Conservation (phyloP, 2,888 invertebrate genomes). For the Aleiodes leptofemur region DNA sequence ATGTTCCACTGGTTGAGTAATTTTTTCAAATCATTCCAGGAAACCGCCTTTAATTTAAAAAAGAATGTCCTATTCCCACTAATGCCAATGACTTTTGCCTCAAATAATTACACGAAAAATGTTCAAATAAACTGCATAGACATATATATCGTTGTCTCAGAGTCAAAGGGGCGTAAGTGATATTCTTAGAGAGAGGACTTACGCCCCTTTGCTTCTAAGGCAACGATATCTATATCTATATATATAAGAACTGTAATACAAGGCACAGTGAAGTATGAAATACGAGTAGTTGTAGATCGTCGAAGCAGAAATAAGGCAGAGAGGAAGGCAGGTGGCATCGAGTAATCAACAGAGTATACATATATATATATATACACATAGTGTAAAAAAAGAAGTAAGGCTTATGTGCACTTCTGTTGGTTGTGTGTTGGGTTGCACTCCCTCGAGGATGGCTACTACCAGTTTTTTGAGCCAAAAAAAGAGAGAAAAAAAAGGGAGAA, state of each 20-base stretch:
- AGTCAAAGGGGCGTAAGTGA: too few species aligned
- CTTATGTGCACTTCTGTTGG: conserved; percentile 15
- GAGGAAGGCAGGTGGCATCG: conserved; percentile 46
- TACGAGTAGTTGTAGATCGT: conserved; percentile 29
- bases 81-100: too few species aligned
- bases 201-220: too few species aligned
- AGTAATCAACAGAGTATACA: conserved; percentile 38
- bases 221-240: too few species aligned
- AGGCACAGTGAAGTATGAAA: conserved; percentile 27
- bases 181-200: too few species aligned
- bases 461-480: conserved; percentile 38
- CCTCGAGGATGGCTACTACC: conserved; percentile 42
- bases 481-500: not conserved
- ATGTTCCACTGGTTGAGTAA: too few species aligned
- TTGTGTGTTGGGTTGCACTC: conserved; percentile 12
- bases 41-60: too few species aligned
- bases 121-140: too few species aligned
- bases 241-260: not conserved
- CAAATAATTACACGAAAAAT: too few species aligned
- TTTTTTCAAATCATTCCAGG: too few species aligned
- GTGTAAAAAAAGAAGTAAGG: conserved; percentile 4
- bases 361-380: not conserved
- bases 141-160: too few species aligned
- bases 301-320: conserved; percentile 33
- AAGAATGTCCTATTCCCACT: too few species aligned